Base-by-base conservation (phyloP, 2,797 vertebrate genomes). In the Tangara arthus region DNA sequence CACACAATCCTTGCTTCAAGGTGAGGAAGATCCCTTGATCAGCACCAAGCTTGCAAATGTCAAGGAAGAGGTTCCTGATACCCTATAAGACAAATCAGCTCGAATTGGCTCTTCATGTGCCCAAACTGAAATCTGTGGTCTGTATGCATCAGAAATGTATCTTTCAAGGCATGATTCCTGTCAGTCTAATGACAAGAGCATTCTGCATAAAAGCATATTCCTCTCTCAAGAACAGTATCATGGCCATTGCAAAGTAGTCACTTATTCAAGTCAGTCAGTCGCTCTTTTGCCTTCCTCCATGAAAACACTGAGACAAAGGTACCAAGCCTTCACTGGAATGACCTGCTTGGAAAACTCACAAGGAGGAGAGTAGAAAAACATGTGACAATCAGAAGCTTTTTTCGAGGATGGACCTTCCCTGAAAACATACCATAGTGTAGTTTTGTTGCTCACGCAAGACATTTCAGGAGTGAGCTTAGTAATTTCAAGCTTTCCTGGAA, bases 171-270 rank as follows among this genome's bases (percentile, higher is more conserved):
- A 11, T 12, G 44, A 37, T 42, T 89, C 64, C 55, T 75, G 22
- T 24, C 35, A 17, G 27, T 11, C 46, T 50, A 64, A 30, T 34
- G 61, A 37, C 42, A 89, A 68, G 19, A 71, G 7, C 28, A 23
- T 57, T 83, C 70, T 47, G 41, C 35, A 53, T 18, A 39, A 49
- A 68, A 72, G 15, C 30, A 19, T 32, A 30, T 22, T 92, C 17
- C 24, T 64, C 18, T 59, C 60, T 46, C 49, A 37, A 72, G 56
- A 80, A 70, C 9, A 14, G 9, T 41, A 47, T 27, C 57, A 24
- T 0, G 0, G 18, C 15, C 6, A 2, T 7, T 78, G 37, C 60
- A 60, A 79, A 72, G 42, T 4, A n/a, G 17, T 53, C 55, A 39
- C 52, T 55, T 63, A 32, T 19, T 70, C n/a, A 47, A 49, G 37